These are phyloP conservation scores for Xerus inauris DNA, from an alignment of 2,113 vertebrate genomes.

Conservation along the genomic window DNA sequence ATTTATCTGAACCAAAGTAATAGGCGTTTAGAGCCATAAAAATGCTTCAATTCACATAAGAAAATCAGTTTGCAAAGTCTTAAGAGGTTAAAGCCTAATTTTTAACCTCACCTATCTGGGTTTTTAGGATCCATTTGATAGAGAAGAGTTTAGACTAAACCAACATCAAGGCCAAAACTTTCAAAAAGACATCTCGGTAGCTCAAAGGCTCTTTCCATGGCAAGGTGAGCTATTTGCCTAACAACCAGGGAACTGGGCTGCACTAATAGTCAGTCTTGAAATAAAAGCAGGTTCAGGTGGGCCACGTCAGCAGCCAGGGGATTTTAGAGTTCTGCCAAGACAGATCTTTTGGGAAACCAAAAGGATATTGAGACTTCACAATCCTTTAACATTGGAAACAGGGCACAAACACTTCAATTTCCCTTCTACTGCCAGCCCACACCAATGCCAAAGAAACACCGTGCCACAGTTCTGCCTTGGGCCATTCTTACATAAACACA, in stretches of 20 bases:
- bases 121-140: neutral
- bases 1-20: neutral
- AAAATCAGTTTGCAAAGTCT: slow-evolving; percentile 18
- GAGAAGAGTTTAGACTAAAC: slow-evolving; percentile 42
- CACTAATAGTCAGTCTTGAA: neutral
- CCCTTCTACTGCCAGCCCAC: neutral
- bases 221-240: slow-evolving; percentile 7
- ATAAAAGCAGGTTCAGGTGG: neutral
- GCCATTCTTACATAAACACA: neutral
- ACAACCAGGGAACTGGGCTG: neutral
- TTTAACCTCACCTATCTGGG: neutral
- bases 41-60: slow-evolving; percentile 15
- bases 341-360: neutral
- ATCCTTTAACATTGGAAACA: slow-evolving; percentile 6
- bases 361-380: neutral
- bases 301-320: neutral
- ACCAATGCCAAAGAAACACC: neutral
- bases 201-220: neutral
- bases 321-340: neutral
- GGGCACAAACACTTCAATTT: neutral
- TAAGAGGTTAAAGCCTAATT: neutral
- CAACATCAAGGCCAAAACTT: neutral
- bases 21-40: neutral
- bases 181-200: neutral
- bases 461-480: neutral